Evolutionary conservation across 2,888 invertebrate genomes (phyloP), one percentile per base, ranked within the genome.

Genomic region (Agrotis ipsilon): DNA sequence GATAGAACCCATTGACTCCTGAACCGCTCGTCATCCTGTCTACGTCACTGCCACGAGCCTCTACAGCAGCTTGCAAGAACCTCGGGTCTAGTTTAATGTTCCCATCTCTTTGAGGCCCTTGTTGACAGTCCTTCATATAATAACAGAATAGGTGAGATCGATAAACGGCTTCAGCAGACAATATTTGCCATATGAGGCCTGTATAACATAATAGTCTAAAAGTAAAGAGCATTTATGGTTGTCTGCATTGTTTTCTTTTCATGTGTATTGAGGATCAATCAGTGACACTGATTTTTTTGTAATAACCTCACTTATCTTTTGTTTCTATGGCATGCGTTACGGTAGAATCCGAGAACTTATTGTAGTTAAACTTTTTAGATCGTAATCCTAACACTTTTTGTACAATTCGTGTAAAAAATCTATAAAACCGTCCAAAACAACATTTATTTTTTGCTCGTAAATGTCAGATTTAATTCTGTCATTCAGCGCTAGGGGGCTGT

Each of bases 1-100:
- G 95, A 91, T 97, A 97, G 61, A 95, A 92, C 77, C 95, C 94
- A 86, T 93, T 93, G 58, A 91, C 87, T 82, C 90, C 90, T 64
- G 92, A 89, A 75, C 86, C 83, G 83, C 88, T 91, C 69, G 93
- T 87, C 95, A 95, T 95, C 19, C 89, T 86, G 81, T 86, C 81
- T 80, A 83, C 24, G 48, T 78, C 75, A 75, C 71, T 83, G 66
- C 76, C 69, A 75, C 81, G 68, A 55, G 64, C 80, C 75, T 87
- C 82, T 86, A 82, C 69, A 52, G 68, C 66, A 72, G 72, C 57
- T 57, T 80, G 83, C 71, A 72, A 81, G 70, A 79, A 68, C 67
- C 79, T 82, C 81, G 72, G 73, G 77, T 80, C 67, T 85, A 87
- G 62, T 75, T 80, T 84, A 86, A 71, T 64, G 45, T 80, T 81